Evolutionary conservation across 2,888 invertebrate species (phyloP).

Genomic region (Labia minor): DNA sequence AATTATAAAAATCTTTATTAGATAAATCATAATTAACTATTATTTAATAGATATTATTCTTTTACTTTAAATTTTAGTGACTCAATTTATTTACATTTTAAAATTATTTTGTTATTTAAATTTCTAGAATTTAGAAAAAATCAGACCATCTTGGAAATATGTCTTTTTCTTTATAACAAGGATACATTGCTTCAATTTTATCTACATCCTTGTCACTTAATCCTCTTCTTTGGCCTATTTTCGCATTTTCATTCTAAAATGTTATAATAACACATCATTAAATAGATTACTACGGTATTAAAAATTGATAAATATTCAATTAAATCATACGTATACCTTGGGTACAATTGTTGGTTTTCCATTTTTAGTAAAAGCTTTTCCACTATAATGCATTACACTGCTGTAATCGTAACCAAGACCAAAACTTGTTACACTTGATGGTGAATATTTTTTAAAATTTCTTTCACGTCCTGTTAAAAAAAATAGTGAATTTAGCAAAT

Average conservation of each 20-base stretch:
- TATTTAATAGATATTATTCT: too few relatives aligned
- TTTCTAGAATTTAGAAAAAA: too few relatives aligned
- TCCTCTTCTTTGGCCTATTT: conserved; percentile 20
- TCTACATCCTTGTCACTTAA: conserved; percentile 21
- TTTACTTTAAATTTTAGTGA: too few relatives aligned
- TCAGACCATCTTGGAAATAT: too few relatives aligned
- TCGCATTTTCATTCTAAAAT: conserved; percentile 19
- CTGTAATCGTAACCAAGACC: conserved; percentile 42
- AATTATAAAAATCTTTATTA: too few relatives aligned
- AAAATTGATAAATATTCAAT: background rate
- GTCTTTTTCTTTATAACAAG: conserved; percentile 14
- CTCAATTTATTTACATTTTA: too few relatives aligned
- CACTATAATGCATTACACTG: conserved; percentile 44
- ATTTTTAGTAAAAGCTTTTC: conserved; percentile 40
- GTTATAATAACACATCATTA: background rate
- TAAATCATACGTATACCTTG: too few relatives aligned
- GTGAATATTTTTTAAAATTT: conserved; percentile 40
- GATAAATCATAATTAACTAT: too few relatives aligned
- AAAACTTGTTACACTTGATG: conserved; percentile 36
- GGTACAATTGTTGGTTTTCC: conserved; percentile 40
- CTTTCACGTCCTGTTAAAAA: conserved; percentile 39
- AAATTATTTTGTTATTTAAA: too few relatives aligned
- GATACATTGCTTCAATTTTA: conserved; percentile 20
- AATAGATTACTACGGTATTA: background rate
- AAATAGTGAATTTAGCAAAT: too few relatives aligned